Evolutionary conservation across 2,797 vertebrate species (phyloP).

Genomic region (Galago senegalensis): DNA sequence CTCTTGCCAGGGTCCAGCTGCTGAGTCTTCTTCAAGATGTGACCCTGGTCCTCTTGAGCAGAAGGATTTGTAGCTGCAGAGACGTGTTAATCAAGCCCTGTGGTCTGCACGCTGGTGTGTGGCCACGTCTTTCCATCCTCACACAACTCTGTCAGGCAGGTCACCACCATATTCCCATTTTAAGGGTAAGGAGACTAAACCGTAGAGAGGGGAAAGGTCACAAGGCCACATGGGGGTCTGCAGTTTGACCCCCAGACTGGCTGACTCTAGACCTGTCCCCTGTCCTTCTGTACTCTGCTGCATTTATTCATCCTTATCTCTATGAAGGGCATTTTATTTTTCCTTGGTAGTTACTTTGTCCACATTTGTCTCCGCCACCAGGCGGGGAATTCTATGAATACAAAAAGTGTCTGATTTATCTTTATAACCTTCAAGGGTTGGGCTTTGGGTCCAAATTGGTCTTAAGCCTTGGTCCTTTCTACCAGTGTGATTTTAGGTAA

Average conservation of each 20-base stretch:
- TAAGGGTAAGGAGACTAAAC: neutral
- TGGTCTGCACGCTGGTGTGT: rapidly evolving
- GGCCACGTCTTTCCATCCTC: neutral
- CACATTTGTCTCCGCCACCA: neutral
- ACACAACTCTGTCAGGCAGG: neutral
- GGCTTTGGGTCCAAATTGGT: neutral
- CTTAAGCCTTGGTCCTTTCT: neutral
- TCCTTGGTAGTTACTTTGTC: neutral
- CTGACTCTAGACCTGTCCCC: too few relatives aligned
- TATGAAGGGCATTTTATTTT: neutral
- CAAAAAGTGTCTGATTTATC: neutral
- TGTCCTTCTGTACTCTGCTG: neutral
- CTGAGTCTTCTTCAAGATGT: neutral
- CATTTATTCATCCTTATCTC: neutral
- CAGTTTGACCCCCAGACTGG: neutral
- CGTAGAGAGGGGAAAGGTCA: neutral
- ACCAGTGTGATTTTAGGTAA: neutral
- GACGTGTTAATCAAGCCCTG: neutral
- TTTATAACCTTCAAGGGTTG: neutral
- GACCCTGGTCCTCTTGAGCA: rapidly evolving
- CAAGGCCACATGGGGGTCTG: neutral
- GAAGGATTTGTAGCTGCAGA: neutral
- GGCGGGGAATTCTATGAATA: neutral
- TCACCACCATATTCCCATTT: neutral
- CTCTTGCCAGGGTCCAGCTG: rapidly evolving